Base-by-base conservation (phyloP, 2,888 invertebrate species). In the Magallana nippona region DNA sequence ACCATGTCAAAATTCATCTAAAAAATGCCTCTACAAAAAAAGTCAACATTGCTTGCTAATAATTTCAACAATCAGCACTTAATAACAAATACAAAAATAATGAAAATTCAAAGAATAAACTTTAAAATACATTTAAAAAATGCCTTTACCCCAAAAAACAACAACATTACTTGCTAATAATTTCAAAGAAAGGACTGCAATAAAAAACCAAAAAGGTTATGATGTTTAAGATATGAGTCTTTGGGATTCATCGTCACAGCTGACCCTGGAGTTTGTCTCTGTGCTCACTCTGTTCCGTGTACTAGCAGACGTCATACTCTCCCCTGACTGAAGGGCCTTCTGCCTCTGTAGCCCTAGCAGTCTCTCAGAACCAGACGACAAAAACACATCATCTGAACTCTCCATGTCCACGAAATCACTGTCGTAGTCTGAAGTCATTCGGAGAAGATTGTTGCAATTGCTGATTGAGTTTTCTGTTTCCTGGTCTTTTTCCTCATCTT, bases 361-460 rank as follows among this genome's bases (percentile, higher is more conserved):
- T 56, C 57, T 27, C 11, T 56, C 56, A 1, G 57, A 55, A 55
- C 78, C 19, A 44, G 78, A 32, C 1, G 63, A 55, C 55, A 71
- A 8, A 19, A 82, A 82, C 5, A 82, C 82, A 19, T 82, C 82
- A 17, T 82, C 82, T 44, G 82, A 82, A 11, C 22, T 55, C 13
- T 55, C 80, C 22, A 62, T 27, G 19, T 82, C 82, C 13, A 13
- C 22, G 19, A 60, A 60, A 17, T 60, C 82, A 82, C 82, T 82
- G 44, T 58, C 58, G 13, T 82, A 82, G 44, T 82, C 82, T 55
- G 82, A 82, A 17, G 82, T 82, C 55, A 56, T 71, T n/a, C 82
- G 32, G 44, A 15, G 62, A 32, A 62, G 17, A 8, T 62, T 63
- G 11, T 22, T 79, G 55, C 32, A 32, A 44, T 44, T 44, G 44